Base-by-base conservation (phyloP, 2,797 vertebrate species). In the Tarsius wallacei region DNA sequence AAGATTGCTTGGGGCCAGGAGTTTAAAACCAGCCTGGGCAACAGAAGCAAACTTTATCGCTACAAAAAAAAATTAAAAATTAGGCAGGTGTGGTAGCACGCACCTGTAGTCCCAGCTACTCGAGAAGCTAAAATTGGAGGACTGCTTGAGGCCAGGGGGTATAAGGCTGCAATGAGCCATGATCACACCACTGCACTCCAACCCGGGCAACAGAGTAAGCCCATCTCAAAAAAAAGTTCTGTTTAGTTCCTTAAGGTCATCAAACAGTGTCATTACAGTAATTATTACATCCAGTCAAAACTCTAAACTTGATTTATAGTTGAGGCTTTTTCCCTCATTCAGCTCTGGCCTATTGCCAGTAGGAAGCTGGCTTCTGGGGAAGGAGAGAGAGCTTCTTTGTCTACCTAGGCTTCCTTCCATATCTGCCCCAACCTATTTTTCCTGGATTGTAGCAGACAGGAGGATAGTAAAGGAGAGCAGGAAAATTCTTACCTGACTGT, bases 221-320 rank as follows among this genome's bases (percentile, higher is more conserved):
- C 42, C 42, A 42, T 42, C 42, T 42, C 42, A 42, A 42, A 42
- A 42, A 78, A 92, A 93, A 94, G 53, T 95, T 55, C 59, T 90
- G n/a, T 80, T 13, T n/a, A 42, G 33, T 64, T 6, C 51, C 17
- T 76, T 76, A 59, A 85, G 57, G 49, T 90, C 55, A 68, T 73
- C 53, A 94, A 96, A 61, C 15, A 55, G 10, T 96, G 33, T 71
- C 81, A 86, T 59, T 77, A 85, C n/a, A n/a, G 47, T 71, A 76
- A 93, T 87, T 73, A 85, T 77, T 31, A 53, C 22, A 95, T 76
- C 74, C 33, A 59, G 51, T 91, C 42, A 95, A 77, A 95, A 87
- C 88, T 78, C 42, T n/a, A 96, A 77, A 90, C 16, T 42, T 78
- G 53, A 84, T 94, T 87, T 80, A 73, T 16, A 80, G 28, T 66